Conservation (phyloP, 2,113 vertebrate genomes). For the Otis tarda region DNA sequence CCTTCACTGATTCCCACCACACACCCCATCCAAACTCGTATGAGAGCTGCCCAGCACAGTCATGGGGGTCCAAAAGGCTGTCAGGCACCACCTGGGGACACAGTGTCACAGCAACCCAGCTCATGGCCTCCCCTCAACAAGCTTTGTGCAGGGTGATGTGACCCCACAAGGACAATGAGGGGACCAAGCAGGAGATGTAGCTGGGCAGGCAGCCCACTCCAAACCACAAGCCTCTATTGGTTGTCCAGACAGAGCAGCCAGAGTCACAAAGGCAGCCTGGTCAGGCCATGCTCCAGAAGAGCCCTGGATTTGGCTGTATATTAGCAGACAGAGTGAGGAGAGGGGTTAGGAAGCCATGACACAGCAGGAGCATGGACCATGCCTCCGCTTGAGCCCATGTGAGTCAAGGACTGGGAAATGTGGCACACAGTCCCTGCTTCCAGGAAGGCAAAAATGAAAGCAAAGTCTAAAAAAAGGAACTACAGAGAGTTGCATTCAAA, state of each 20-base stretch:
- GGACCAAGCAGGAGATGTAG: not conserved
- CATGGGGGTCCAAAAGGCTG: rapidly evolving
- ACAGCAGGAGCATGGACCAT: not conserved
- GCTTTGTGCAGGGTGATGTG: not conserved
- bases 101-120: rapidly evolving
- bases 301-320: not conserved
- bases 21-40: rapidly evolving
- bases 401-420: not conserved
- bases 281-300: not conserved
- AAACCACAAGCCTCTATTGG: conserved; percentile 1
- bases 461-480: not conserved
- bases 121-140: not conserved
- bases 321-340: not conserved
- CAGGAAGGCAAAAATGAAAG: not conserved
- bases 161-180: not conserved
- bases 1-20: not conserved
- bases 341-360: not conserved
- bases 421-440: not conserved
- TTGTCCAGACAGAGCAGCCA: not conserved
- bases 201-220: not conserved
- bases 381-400: not conserved
- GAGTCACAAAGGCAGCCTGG: not conserved
- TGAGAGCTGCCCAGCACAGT: not conserved
- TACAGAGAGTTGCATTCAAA: not conserved
- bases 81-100: not conserved